Conservation (phyloP, 2,797 vertebrate species). For the Urocyon cinereoargenteus region DNA sequence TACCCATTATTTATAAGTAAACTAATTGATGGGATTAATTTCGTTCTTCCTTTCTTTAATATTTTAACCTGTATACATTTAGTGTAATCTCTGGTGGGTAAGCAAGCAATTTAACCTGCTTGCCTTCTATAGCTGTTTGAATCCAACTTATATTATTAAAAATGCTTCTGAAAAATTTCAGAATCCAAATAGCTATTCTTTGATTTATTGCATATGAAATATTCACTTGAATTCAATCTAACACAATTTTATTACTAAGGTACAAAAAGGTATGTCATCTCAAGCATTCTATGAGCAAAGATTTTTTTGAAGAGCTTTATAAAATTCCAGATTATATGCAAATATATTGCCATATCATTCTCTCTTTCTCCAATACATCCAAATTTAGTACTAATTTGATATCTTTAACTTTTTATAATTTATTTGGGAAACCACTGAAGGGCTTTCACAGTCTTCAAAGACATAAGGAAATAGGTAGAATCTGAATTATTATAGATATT, state of each 20-base stretch:
- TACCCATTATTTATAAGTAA: neutral
- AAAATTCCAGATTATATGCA: neutral
- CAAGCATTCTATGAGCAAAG: constrained; percentile 4
- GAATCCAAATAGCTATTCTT: constrained; percentile 1
- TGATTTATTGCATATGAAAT: neutral
- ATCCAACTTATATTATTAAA: constrained; percentile 5
- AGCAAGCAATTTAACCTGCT: neutral
- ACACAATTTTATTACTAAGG: constrained; percentile 18
- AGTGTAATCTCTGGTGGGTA: neutral
- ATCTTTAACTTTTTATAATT: constrained; percentile 11
- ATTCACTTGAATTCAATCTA: neutral
- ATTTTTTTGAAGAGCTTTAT: constrained; percentile 18
- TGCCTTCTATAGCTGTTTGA: neutral
- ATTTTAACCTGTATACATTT: neutral
- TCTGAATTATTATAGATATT: neutral
- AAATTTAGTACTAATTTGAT: constrained; percentile 46
- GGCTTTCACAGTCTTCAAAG: neutral
- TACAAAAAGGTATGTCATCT: constrained; percentile 21
- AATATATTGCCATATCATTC: neutral
- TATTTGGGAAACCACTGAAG: neutral
- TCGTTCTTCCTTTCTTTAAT: neutral
- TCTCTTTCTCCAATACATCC: neutral
- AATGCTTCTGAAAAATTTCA: constrained; percentile 19
- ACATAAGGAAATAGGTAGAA: neutral
- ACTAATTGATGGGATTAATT: neutral